These are phyloP conservation scores for Blomia tropicalis DNA, from an alignment of 2,888 invertebrate genomes.

Conservation along the genomic window DNA sequence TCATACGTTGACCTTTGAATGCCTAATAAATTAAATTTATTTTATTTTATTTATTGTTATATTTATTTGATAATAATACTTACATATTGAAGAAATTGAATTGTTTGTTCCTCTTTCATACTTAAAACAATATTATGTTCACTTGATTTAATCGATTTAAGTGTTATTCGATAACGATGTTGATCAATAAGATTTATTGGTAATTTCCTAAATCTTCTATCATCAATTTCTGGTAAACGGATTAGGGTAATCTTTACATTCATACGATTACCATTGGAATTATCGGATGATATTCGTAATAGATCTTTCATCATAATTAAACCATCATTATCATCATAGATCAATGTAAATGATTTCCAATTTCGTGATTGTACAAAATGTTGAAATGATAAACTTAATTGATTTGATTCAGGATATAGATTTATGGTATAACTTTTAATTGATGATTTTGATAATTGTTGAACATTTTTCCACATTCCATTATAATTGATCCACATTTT, in stretches of 20 bases:
- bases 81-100: conserved; percentile 16
- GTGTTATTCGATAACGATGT: conserved; percentile 16
- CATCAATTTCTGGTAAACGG: not conserved
- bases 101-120: conserved; percentile 15
- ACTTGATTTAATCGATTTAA: conserved; percentile 21
- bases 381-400: conserved; percentile 50
- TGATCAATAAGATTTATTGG: too few relatives aligned
- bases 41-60: too few relatives aligned
- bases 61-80: too few relatives aligned
- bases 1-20: conserved; percentile 23
- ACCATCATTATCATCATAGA: conserved; percentile 69
- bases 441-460: not conserved
- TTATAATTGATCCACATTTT: not conserved
- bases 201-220: too few relatives aligned
- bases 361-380: conserved; percentile 35
- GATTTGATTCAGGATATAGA: conserved; percentile 56
- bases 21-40: conserved; percentile 20
- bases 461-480: not conserved
- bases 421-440: conserved; percentile 51
- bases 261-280: not conserved
- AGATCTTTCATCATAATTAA: conserved; percentile 23
- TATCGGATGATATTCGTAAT: not conserved
- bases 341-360: conserved; percentile 70
- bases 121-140: conserved; percentile 24
- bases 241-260: not conserved